Conservation (phyloP, 2,888 invertebrate species). For the Apotomis turbidana region DNA sequence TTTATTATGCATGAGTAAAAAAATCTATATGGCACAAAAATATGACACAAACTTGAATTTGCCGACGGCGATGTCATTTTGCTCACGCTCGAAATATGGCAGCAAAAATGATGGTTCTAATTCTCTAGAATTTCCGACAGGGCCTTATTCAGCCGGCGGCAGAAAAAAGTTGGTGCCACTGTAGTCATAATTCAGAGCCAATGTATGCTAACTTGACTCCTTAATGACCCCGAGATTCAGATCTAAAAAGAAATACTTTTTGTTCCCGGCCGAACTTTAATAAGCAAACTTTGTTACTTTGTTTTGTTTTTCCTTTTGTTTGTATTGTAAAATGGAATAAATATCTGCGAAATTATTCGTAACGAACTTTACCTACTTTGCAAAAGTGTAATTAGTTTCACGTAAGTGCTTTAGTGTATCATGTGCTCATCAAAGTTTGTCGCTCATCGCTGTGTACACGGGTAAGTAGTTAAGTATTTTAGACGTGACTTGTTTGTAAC, state of each 20-base stretch:
- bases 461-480: neutral
- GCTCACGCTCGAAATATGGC: constrained; percentile 9
- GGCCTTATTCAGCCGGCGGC: constrained; percentile 29
- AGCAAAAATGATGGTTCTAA: constrained; percentile 52
- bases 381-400: constrained; percentile 15
- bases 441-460: neutral
- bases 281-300: constrained; percentile 67
- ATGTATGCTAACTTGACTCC: constrained; percentile 72
- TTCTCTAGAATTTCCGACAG: constrained; percentile 18
- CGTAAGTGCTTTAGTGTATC: neutral
- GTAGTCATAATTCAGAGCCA: constrained; percentile 55
- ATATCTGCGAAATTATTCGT: constrained; percentile 19
- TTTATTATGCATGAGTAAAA: constrained; percentile 2
- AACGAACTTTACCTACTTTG: constrained; percentile 18
- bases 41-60: constrained; percentile 19
- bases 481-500: too few relatives aligned
- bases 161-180: constrained; percentile 53
- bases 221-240: constrained; percentile 74
- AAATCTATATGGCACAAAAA: constrained; percentile 6
- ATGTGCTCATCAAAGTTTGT: constrained; percentile 3
- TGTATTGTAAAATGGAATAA: constrained; percentile 25
- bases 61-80: constrained; percentile 10
- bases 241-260: constrained; percentile 64
- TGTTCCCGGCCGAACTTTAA: constrained; percentile 59
- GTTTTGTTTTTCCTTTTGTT: constrained; percentile 51